Percentiles rank a stretch among this genome's conserved stretches.
These are phyloP conservation scores for Dipodomys merriami DNA, from an alignment of 2,113 vertebrate genomes.

Conservation along the genomic window DNA sequence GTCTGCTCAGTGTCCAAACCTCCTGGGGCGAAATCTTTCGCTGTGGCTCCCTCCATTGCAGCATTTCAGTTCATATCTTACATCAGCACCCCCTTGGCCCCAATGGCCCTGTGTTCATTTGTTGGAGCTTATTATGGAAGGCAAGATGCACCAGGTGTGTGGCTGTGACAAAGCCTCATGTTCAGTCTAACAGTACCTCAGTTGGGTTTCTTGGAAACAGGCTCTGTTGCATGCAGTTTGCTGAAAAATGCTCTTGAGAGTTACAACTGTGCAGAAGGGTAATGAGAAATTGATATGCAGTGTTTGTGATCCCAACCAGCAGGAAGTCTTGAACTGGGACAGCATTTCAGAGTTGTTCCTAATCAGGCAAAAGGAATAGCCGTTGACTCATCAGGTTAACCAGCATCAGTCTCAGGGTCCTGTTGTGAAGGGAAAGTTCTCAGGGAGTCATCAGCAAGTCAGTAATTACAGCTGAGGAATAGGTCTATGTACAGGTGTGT, in stretches of 20 bases:
- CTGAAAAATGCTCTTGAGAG: neutral
- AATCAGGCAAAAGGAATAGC: neutral
- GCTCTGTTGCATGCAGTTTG: neutral
- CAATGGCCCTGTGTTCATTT: slow-evolving; percentile 5
- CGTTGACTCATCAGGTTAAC: neutral
- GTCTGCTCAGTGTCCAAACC: neutral
- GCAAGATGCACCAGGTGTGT: slow-evolving; percentile 29
- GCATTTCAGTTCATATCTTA: slow-evolving; percentile 6
- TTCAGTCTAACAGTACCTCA: neutral
- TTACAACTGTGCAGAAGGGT: neutral
- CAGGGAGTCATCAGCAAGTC: neutral
- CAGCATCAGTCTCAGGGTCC: neutral
- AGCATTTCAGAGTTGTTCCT: neutral
- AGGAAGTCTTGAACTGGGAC: neutral
- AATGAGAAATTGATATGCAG: neutral
- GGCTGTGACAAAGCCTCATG: neutral
- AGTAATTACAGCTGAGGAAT: neutral
- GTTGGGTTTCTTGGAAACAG: slow-evolving; percentile 21
- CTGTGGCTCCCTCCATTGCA: neutral
- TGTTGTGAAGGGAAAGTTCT: neutral
- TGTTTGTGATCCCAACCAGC: neutral
- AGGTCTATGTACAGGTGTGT: too few species aligned
- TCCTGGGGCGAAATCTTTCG: neutral
- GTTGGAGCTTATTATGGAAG: slow-evolving; percentile 55
- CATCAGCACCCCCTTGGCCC: slow-evolving; percentile 56